These are phyloP conservation scores for Argentina silus DNA, from an alignment of 2,797 vertebrate species.

Conservation along the genomic window DNA sequence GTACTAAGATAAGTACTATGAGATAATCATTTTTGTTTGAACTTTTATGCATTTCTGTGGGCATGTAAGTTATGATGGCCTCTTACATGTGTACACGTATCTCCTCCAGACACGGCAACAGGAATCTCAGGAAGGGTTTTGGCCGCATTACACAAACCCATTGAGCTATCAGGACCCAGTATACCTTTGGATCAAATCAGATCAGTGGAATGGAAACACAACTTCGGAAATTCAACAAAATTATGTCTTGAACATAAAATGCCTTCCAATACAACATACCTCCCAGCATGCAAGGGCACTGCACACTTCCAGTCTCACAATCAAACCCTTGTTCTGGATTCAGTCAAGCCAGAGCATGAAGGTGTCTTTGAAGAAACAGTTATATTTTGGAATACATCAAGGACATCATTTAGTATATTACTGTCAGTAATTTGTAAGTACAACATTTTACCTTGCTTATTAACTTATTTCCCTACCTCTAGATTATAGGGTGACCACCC, in stretches of 20 bases:
- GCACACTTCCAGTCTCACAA: constrained; percentile 25
- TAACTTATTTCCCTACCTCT: neutral
- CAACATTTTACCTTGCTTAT: neutral
- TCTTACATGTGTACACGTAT: neutral
- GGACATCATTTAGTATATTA: neutral
- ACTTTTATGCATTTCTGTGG: no score
- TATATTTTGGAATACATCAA: neutral
- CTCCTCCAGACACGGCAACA: neutral
- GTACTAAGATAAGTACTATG: no score
- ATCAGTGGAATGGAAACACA: neutral
- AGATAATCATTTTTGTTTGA: no score
- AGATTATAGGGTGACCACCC: no score
- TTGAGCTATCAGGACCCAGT: neutral
- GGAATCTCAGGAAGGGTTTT: neutral
- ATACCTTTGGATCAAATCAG: neutral
- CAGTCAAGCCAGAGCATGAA: constrained; percentile 33
- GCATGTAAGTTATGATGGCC: no score
- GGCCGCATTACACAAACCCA: neutral
- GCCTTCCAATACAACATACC: fast-evolving
- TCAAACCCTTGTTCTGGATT: constrained; percentile 40
- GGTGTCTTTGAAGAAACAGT: constrained; percentile 30
- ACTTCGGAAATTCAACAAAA: neutral
- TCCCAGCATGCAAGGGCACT: neutral
- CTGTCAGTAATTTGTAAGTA: constrained; percentile 49
- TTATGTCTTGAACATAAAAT: fast-evolving